A percentile compares a stretch with the other conserved stretches of the same genome.
These are phyloP conservation scores for Leptinotarsa rubiginosa DNA, from an alignment of 2,888 invertebrate genomes.

Conservation along the genomic window DNA sequence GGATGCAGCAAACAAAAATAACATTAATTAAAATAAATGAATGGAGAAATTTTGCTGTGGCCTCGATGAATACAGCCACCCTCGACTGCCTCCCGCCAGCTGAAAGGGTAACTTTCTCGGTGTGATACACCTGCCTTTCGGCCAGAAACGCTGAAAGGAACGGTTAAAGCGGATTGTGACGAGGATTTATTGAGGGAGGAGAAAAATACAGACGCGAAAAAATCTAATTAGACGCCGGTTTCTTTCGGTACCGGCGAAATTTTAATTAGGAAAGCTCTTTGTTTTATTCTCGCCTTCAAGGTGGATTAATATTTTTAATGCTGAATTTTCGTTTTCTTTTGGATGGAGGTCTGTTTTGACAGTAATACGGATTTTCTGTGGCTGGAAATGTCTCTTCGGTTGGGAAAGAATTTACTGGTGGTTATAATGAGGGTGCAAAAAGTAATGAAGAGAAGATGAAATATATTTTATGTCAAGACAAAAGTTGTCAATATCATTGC, in stretches of 20 bases:
- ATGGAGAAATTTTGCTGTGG: conserved; percentile 1
- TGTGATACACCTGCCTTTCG: conserved; percentile 17
- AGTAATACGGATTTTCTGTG: not conserved
- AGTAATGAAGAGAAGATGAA: too few species aligned
- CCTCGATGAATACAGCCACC: not conserved
- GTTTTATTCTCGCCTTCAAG: not conserved
- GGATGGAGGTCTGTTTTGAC: conserved; percentile 9
- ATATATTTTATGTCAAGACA: too few species aligned
- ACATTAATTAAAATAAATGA: conserved; percentile 25
- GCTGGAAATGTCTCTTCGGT: not conserved
- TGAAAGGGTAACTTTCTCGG: conserved; percentile 17
- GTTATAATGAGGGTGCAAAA: too few species aligned
- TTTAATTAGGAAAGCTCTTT: conserved; percentile 23
- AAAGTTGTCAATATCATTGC: too few species aligned
- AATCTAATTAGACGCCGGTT: conserved; percentile 13
- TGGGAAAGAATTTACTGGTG: not conserved
- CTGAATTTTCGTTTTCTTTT: not conserved
- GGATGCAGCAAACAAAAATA: not conserved
- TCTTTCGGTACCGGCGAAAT: conserved; percentile 16
- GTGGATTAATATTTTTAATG: conserved; percentile 3
- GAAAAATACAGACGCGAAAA: conserved; percentile 13
- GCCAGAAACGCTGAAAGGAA: conserved; percentile 9
- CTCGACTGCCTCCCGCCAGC: conserved; percentile 2
- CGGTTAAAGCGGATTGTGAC: conserved; percentile 15
- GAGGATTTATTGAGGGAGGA: not conserved